These are phyloP conservation scores for Gymnarchus niloticus DNA, from an alignment of 2,113 vertebrate genomes.

Conservation along the genomic window DNA sequence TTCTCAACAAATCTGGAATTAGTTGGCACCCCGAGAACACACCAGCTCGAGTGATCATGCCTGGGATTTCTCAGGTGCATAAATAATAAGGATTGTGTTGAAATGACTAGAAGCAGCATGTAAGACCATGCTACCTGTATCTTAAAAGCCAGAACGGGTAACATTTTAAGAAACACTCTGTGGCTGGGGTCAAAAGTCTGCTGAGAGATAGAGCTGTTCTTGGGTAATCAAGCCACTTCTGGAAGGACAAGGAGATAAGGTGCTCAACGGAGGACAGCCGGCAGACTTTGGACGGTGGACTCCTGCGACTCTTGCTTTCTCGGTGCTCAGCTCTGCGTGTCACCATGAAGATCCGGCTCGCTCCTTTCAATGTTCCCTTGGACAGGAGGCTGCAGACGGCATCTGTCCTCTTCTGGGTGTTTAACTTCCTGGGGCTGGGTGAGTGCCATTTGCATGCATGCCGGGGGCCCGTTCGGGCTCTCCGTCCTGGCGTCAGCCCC, in stretches of 20 bases:
- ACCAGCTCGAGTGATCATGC: too few species aligned
- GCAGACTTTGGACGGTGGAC: conserved; percentile 58
- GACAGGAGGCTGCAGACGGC: conserved; percentile 70
- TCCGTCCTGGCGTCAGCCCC: background rate
- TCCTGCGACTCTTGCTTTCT: background rate
- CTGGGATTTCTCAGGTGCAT: too few species aligned
- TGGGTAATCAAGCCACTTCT: conserved; percentile 32
- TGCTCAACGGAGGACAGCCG: conserved; percentile 14
- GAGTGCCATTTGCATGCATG: conserved; percentile 42
- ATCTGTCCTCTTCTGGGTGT: conserved; percentile 67
- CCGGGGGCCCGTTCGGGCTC: too few species aligned
- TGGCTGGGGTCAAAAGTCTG: conserved; percentile 49
- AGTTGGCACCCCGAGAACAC: too few species aligned
- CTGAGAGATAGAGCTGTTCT: conserved; percentile 27
- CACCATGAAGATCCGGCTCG: conserved; percentile 71
- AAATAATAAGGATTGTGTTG: too few species aligned
- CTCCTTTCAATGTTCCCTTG: conserved; percentile 58
- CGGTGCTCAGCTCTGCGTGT: background rate
- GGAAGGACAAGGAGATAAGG: conserved; percentile 49
- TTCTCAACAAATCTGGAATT: too few species aligned
- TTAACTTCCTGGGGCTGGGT: conserved; percentile 72
- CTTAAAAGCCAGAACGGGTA: background rate
- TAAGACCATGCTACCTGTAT: background rate
- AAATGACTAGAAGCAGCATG: background rate
- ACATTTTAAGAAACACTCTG: background rate